phyloP scores from a whole-genome alignment of 2,113 vertebrate species.

The Serilophus lunatus region DNA sequence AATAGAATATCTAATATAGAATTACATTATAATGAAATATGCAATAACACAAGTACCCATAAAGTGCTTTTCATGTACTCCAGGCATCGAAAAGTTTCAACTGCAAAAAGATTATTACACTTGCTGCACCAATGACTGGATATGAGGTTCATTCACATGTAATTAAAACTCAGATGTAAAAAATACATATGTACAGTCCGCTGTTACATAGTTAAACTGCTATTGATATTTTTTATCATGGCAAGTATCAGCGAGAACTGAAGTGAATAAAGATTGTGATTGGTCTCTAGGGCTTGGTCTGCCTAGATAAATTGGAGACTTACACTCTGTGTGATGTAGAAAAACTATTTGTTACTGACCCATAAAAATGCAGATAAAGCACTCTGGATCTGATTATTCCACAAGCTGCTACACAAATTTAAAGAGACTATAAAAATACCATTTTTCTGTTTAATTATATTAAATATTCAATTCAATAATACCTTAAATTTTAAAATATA shows the following conservation, averaged over 20 bases:
- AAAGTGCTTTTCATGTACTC: constrained; percentile 48
- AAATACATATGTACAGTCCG: not conserved
- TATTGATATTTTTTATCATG: constrained; percentile 1
- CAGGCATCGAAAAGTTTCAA: constrained; percentile 54
- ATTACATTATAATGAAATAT: constrained; percentile 72
- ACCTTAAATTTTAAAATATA: not conserved
- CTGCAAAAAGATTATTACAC: constrained; percentile 51
- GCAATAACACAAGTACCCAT: constrained; percentile 53
- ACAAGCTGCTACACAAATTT: not conserved
- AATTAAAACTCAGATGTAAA: constrained; percentile 56
- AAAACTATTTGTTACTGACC: not conserved
- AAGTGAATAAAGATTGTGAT: not conserved
- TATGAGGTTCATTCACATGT: constrained; percentile 28
- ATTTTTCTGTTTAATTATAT: not conserved
- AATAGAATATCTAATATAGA: constrained; percentile 67
- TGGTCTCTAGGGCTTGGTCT: not conserved
- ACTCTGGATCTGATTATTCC: not conserved
- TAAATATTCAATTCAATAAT: not conserved
- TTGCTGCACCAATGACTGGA: constrained; percentile 36
- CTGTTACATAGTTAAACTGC: constrained; percentile 12
- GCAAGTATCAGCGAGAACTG: not conserved
- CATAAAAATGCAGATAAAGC: constrained; percentile 19
- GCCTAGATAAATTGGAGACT: not conserved
- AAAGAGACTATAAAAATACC: not conserved
- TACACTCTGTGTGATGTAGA: not conserved